Percentiles rank a stretch among this genome's conserved stretches.
Conservation (phyloP, 2,113 vertebrate genomes). For the Irena cyanogastra region DNA sequence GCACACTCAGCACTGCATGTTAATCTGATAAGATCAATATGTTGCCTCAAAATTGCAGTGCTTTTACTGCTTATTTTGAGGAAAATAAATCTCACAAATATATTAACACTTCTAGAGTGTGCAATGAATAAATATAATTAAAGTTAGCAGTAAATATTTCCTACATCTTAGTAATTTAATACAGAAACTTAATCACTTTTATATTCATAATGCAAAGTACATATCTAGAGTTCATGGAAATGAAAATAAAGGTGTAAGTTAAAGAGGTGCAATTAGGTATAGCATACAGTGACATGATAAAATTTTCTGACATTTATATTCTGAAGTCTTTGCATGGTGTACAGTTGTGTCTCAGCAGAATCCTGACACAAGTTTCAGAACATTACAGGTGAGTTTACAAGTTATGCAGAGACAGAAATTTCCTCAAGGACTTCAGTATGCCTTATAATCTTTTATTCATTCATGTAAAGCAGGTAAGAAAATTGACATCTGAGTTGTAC, state of each 20-base stretch:
- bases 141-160: background rate
- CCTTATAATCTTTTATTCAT: background rate
- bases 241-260: background rate
- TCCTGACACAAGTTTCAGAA: background rate
- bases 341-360: background rate
- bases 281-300: background rate
- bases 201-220: background rate
- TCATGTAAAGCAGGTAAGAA: background rate
- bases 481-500: background rate
- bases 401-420: background rate
- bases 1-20: background rate
- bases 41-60: background rate
- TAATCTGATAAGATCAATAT: background rate
- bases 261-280: background rate
- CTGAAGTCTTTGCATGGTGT: background rate
- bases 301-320: background rate
- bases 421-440: background rate
- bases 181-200: background rate
- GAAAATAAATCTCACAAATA: background rate
- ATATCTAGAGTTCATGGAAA: background rate
- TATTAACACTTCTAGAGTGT: background rate
- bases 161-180: background rate
- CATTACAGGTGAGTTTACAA: background rate
- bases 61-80: background rate
- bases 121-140: background rate